Conservation (phyloP, 2,888 invertebrate genomes). For the Syrista parreyssii region DNA sequence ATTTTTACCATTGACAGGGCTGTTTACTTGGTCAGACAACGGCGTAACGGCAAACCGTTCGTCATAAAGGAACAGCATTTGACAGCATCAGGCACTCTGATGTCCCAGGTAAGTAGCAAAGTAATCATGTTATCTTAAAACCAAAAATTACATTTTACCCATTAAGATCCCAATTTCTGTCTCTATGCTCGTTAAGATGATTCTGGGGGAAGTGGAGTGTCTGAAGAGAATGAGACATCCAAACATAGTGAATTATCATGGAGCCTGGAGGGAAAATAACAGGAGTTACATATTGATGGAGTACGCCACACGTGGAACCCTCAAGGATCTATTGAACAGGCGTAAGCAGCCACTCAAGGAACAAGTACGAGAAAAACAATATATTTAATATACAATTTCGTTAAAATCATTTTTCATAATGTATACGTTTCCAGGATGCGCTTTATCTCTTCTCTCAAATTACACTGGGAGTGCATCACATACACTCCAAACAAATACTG, state of each 20-base stretch:
- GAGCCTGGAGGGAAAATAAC: slow-evolving; percentile 52
- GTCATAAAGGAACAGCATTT: slow-evolving; percentile 50
- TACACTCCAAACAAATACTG: slow-evolving; percentile 81
- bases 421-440: slow-evolving; percentile 41
- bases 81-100: slow-evolving; percentile 27
- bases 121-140: background rate
- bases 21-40: slow-evolving; percentile 49
- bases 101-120: slow-evolving; percentile 39
- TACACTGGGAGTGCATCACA: slow-evolving; percentile 81
- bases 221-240: slow-evolving; percentile 56
- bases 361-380: slow-evolving; percentile 35
- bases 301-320: slow-evolving; percentile 82
- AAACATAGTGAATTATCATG: slow-evolving; percentile 57
- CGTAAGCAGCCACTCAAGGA: slow-evolving; percentile 48
- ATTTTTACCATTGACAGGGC: slow-evolving; percentile 28
- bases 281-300: slow-evolving; percentile 83
- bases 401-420: background rate
- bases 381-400: background rate
- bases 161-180: background rate
- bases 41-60: slow-evolving; percentile 47
- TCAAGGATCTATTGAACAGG: slow-evolving; percentile 76
- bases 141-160: background rate
- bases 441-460: slow-evolving; percentile 75
- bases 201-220: slow-evolving; percentile 50
- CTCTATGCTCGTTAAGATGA: slow-evolving; percentile 36